Conservation (phyloP, 2,888 invertebrate species). For the Laspeyria flexula region DNA sequence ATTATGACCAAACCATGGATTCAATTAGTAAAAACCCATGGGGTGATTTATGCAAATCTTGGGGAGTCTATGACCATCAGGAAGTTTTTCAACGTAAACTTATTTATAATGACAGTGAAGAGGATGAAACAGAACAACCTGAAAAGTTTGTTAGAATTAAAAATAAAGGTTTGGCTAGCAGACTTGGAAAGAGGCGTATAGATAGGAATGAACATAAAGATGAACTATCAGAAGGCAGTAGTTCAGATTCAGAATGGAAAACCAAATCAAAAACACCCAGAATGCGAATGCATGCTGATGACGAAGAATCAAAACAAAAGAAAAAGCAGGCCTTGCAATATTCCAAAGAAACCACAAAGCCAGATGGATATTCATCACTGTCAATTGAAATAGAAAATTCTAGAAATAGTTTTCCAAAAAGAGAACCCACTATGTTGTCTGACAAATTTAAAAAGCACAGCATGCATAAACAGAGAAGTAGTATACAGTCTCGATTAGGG, state of each 20-base stretch:
- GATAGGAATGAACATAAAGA: constrained; percentile 46
- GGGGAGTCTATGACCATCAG: constrained; percentile 89
- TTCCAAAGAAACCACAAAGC: constrained; percentile 46
- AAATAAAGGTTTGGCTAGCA: constrained; percentile 73
- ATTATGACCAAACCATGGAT: constrained; percentile 60
- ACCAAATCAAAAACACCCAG: constrained; percentile 88
- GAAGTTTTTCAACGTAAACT: constrained; percentile 78
- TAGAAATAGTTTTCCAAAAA: constrained; percentile 58
- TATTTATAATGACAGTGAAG: constrained; percentile 59
- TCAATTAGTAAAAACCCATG: constrained; percentile 88
- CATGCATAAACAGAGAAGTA: constrained; percentile 43
- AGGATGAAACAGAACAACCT: constrained; percentile 53
- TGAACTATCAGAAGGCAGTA: constrained; percentile 72
- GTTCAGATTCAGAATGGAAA: constrained; percentile 86
- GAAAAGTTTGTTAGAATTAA: constrained; percentile 59
- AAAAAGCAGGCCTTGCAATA: constrained; percentile 54
- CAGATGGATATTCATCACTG: constrained; percentile 68
- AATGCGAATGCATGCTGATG: constrained; percentile 96
- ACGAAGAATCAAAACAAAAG: constrained; percentile 89
- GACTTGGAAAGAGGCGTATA: constrained; percentile 65
- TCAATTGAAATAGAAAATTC: constrained; percentile 78
- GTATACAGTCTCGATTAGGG: constrained; percentile 71
- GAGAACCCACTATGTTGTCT: constrained; percentile 65
- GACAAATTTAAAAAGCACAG: constrained; percentile 70
- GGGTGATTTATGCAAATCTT: constrained; percentile 89